Evolutionary conservation across 2,888 invertebrate genomes (phyloP), one percentile per base, ranked within the genome.

Genomic region (Apotomis capreana): DNA sequence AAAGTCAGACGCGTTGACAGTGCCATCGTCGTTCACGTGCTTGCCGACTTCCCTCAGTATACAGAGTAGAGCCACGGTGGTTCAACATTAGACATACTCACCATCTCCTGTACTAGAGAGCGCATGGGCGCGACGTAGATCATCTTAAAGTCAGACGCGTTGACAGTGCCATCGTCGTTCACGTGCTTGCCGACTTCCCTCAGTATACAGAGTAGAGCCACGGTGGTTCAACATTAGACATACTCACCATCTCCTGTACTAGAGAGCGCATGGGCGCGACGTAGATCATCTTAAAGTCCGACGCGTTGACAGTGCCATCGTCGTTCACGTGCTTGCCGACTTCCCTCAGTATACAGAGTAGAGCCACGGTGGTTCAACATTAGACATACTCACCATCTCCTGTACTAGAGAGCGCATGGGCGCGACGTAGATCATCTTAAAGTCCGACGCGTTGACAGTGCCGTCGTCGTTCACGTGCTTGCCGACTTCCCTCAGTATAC

Each of bases 91-190:
- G 36, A 12, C n/a, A 1, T 3, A 79, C 88, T 83, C 75, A 93
- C 99, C 99, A 99, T 99, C 94, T 99, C 99, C 89, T 99, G 99
- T 83, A 99, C 99, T 4, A 99, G 95, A 0, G 99, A 99, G 73
- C 98, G 94, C 99, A 99, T 99, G 0, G 99, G 99, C 12, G 99
- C 99, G 10, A 99, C 96, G 85, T 99, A 99, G 74, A 99, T 98
- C 79, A 99, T 98, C 94, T 99, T 99, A 90, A 99, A 99, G 83
- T 99, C 98, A 81, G 98, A 97, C 0, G 96, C 97, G 87, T 98
- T 98, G 77, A 99, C 99, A 0, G 98, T 97, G 0, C 99, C 99
- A 88, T 99, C 99, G 37, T 96, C 95, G 87, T 99, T 99, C 58
- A 99, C 98, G 87, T 99, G 99, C 84, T 99, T 99, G 12, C 99